These are phyloP conservation scores for Macrophya alboannulata DNA, from an alignment of 2,888 invertebrate genomes.

Conservation along the genomic window DNA sequence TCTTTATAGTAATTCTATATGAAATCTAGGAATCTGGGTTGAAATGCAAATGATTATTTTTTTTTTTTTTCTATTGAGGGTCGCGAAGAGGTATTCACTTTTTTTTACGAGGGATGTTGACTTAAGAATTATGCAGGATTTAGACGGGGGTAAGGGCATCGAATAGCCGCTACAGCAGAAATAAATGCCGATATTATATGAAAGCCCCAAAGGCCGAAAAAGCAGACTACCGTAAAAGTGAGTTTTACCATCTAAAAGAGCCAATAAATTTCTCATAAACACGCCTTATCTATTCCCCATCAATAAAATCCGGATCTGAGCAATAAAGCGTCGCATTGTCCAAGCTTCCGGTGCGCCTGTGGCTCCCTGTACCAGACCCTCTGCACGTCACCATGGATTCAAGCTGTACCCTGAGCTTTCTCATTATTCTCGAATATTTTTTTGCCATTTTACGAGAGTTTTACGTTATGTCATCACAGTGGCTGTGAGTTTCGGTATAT, in stretches of 20 bases:
- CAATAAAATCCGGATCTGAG: constrained; percentile 54
- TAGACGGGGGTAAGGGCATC: not conserved
- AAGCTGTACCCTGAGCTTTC: not conserved
- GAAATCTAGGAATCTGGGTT: not conserved
- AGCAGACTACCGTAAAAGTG: constrained; percentile 53
- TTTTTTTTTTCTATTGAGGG: not conserved
- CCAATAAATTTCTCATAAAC: constrained; percentile 57
- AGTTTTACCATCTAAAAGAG: constrained; percentile 46
- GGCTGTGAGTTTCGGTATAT: not conserved
- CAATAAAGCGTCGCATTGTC: constrained; percentile 57
- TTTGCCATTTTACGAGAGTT: constrained; percentile 36
- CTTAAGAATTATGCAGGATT: constrained; percentile 41
- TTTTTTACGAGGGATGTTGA: constrained; percentile 24
- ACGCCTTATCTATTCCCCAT: constrained; percentile 59
- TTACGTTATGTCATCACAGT: constrained; percentile 26
- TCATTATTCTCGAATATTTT: constrained; percentile 36
- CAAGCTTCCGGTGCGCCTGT: constrained; percentile 50
- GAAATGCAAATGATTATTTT: constrained; percentile 9
- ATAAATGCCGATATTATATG: constrained; percentile 47
- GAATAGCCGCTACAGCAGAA: constrained; percentile 47
- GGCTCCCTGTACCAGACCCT: constrained; percentile 26
- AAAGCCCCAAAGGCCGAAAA: constrained; percentile 34
- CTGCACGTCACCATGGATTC: not conserved
- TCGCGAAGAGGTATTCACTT: not conserved
- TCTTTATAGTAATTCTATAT: not conserved